Percentiles rank a stretch among this genome's conserved stretches.
Conservation (phyloP, 2,888 invertebrate genomes). For the Chymomyza caudatula region DNA sequence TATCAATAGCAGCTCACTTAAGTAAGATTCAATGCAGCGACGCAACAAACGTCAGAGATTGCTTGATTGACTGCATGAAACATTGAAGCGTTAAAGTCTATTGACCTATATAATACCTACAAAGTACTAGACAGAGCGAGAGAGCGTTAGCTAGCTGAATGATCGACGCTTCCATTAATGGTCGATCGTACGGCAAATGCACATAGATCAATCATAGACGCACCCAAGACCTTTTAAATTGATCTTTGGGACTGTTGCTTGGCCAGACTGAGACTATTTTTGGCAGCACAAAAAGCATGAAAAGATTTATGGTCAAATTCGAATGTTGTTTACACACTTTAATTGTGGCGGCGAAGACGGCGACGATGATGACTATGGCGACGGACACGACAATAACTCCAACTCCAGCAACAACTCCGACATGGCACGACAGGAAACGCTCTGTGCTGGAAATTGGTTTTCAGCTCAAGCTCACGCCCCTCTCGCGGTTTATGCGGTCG, state of each 20-base stretch:
- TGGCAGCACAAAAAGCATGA: slow-evolving; percentile 34
- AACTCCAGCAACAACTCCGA: neutral
- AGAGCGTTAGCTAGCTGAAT: neutral
- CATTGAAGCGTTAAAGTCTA: neutral
- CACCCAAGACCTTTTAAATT: neutral
- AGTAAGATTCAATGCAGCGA: neutral
- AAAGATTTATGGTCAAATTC: slow-evolving; percentile 56
- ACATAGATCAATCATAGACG: slow-evolving; percentile 2
- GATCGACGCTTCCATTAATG: neutral
- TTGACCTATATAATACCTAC: neutral
- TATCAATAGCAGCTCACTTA: neutral
- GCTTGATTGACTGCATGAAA: neutral
- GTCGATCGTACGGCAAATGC: neutral
- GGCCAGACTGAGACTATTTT: slow-evolving; percentile 40
- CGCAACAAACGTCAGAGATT: neutral
- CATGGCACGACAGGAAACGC: slow-evolving; percentile 61
- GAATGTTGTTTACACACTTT: slow-evolving; percentile 62
- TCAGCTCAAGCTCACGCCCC: slow-evolving; percentile 39
- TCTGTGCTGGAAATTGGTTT: slow-evolving; percentile 55
- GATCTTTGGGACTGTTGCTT: neutral
- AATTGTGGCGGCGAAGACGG: slow-evolving; percentile 43
- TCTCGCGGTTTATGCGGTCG: slow-evolving; percentile 6
- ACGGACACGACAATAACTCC: slow-evolving; percentile 24
- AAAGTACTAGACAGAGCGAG: neutral
- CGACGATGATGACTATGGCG: neutral